A percentile compares a stretch with the other conserved stretches of the same genome.
Conservation (phyloP, 1,140 invertebrate genomes). For the Mamestra configurata region DNA sequence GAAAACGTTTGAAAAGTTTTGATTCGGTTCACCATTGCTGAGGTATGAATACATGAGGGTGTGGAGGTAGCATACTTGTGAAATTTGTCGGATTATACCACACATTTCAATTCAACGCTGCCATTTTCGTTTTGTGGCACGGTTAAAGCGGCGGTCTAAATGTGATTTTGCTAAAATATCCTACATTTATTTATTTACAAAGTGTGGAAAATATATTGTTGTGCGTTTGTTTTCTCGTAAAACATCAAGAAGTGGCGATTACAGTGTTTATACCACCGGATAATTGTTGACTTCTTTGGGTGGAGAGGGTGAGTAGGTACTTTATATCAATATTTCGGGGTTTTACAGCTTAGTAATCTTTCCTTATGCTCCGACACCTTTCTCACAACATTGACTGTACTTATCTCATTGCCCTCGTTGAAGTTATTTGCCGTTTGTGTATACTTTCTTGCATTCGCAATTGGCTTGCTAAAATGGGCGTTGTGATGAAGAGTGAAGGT, state of each 20-base stretch:
- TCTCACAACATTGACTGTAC: not conserved
- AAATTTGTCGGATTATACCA: slow-evolving; percentile 55
- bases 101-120: slow-evolving; percentile 78
- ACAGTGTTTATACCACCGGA: slow-evolving; percentile 66
- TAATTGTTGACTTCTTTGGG: slow-evolving; percentile 82
- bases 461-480: slow-evolving; percentile 62
- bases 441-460: slow-evolving; percentile 41
- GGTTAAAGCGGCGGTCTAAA: slow-evolving; percentile 78
- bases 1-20: slow-evolving; percentile 6
- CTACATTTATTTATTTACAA: slow-evolving; percentile 66
- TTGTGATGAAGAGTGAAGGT: slow-evolving; percentile 65
- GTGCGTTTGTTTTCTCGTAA: slow-evolving; percentile 67
- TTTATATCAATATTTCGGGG: slow-evolving; percentile 75
- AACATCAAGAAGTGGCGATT: slow-evolving; percentile 57
- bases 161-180: slow-evolving; percentile 66
- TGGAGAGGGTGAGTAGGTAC: slow-evolving; percentile 81
- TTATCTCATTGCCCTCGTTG: not conserved
- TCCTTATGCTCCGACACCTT: slow-evolving; percentile 16
- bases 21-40: not conserved
- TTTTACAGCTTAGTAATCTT: slow-evolving; percentile 63
- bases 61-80: slow-evolving; percentile 42
- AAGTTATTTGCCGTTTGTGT: not conserved
- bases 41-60: slow-evolving; percentile 25
- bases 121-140: slow-evolving; percentile 88
- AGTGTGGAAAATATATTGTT: slow-evolving; percentile 66